Base-by-base conservation (phyloP, 2,113 vertebrate species). In the Mus spicilegus region DNA sequence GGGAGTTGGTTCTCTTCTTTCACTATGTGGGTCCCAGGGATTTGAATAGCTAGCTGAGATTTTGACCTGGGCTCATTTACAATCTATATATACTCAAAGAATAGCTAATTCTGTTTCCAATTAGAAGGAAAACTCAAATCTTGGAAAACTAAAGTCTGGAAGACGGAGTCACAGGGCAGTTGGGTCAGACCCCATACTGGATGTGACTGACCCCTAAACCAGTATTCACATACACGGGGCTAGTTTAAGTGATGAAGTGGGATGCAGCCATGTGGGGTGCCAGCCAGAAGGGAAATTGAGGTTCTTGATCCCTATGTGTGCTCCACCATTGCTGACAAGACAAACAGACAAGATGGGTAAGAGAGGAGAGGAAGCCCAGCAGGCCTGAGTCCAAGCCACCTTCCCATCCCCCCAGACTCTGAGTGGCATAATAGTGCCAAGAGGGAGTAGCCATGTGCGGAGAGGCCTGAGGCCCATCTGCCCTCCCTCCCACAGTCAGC, bases 51-150 rank as follows among this genome's bases (percentile, higher is more conserved):
- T 54, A 85, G 63, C 33, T 92, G 81, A 91, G 81, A 54, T 26
- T 65, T 20, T 86, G 61, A 63, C 75, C 85, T 69, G 17, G 8
- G 33, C n/a, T 65, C n/a, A 13, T 76, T 76, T 77, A 36, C 5
- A 20, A 36, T 65, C 65, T 49, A 9, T 61, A 24, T 89, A 84
- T 86, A 54, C 87, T 94, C 87, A 94, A 77, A 76, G 56, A 92
- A 10, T 17, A 75, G 63, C 46, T 28, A 46, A 67, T 86, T 85
- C n/a, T 63, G 56, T 78, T n/a, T 28, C 51, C 67, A 63, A 14
- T 42, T 82, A 72, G 20, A 42, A 90, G 22, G 63, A 78, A 78
- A 78, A 33, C 10, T 61, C 78, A 51, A 72, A 95, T 51, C 58
- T 26, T 12, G 93, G 88, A 80, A 86, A 90, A 81, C 61, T 56